These are phyloP conservation scores for Melozone crissalis DNA, from an alignment of 2,113 vertebrate genomes.

Conservation along the genomic window DNA sequence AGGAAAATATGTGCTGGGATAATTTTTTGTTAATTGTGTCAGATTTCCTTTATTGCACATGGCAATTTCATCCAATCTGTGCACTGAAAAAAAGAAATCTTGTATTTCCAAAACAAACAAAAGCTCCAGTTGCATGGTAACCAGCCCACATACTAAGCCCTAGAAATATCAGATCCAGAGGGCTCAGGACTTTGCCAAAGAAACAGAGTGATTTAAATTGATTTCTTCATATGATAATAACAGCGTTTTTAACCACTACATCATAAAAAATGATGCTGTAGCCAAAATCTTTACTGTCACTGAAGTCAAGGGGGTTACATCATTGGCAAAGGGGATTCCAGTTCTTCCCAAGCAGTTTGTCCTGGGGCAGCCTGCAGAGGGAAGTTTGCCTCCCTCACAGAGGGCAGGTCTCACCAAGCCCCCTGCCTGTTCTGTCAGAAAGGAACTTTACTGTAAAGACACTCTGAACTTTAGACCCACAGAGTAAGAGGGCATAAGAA, in stretches of 20 bases:
- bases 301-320: background rate
- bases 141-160: background rate
- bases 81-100: background rate
- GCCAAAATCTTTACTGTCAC: background rate
- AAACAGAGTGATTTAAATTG: background rate
- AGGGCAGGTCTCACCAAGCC: background rate
- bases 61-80: background rate
- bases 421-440: background rate
- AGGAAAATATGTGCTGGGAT: background rate
- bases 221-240: background rate
- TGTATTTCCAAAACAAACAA: slow-evolving; percentile 33
- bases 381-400: background rate
- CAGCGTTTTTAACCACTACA: background rate
- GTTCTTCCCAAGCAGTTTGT: background rate
- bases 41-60: slow-evolving; percentile 6
- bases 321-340: background rate
- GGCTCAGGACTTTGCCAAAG: background rate
- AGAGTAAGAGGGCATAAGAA: background rate
- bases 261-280: background rate
- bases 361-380: background rate
- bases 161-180: slow-evolving; percentile 21
- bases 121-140: slow-evolving; percentile 38
- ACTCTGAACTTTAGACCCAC: background rate
- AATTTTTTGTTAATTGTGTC: slow-evolving; percentile 27
- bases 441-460: background rate